A percentile compares a stretch with the other conserved stretches of the same genome.
Conservation (phyloP, 2,888 invertebrate genomes). For the Caenorhabditis angaria region DNA sequence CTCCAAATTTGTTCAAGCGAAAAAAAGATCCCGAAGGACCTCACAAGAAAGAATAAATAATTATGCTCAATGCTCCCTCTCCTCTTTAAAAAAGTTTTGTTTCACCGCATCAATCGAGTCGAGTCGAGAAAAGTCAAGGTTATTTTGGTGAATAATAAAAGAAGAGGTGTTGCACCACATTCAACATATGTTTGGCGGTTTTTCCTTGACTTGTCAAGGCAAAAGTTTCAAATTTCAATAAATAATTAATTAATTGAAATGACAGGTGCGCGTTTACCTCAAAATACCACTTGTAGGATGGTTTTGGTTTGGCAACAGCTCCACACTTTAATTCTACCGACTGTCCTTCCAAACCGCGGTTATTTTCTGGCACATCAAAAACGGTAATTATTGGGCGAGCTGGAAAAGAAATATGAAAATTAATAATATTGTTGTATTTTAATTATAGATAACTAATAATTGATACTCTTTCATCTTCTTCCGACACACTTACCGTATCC, state of each 20-base stretch:
- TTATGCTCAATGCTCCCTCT: neutral
- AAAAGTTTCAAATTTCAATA: slow-evolving; percentile 10
- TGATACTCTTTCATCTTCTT: neutral
- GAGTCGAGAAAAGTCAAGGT: slow-evolving; percentile 1
- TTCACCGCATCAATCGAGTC: neutral
- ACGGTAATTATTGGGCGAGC: slow-evolving; percentile 62
- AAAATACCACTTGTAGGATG: slow-evolving; percentile 63
- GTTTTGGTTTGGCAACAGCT: slow-evolving; percentile 63
- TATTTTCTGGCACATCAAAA: slow-evolving; percentile 54
- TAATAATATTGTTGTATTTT: too few species aligned
- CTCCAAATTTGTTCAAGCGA: slow-evolving; percentile 1
- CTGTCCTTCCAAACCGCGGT: slow-evolving; percentile 58
- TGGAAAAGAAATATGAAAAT: slow-evolving; percentile 27
- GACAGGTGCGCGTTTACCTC: slow-evolving; percentile 31
- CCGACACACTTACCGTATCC: slow-evolving; percentile 54
- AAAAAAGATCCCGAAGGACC: neutral
- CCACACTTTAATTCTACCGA: slow-evolving; percentile 60
- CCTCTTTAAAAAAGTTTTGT: neutral
- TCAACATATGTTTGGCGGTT: neutral
- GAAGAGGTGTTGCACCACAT: slow-evolving; percentile 4
- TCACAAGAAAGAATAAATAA: neutral
- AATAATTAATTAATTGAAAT: slow-evolving; percentile 1
- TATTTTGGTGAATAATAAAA: neutral
- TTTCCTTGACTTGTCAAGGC: neutral
- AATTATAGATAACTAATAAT: neutral